These are phyloP conservation scores for Beroe forskalii DNA, from an alignment of 37 sponge, comb jelly and placozoan species.

Conservation along the genomic window DNA sequence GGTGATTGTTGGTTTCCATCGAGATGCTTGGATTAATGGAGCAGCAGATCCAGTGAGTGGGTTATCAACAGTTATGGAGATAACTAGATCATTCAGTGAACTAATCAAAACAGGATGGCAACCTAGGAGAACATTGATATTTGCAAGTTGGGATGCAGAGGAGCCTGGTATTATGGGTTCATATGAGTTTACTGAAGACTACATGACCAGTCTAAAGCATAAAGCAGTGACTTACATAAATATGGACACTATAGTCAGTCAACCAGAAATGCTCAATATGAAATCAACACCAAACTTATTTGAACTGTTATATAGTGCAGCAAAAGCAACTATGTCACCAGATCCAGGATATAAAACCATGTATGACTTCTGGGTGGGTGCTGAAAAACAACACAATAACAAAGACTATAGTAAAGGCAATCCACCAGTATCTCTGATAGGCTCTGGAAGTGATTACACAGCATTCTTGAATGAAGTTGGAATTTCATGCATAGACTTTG, in stretches of 20 bases:
- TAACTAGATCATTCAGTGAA: not conserved
- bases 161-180: conserved; percentile 34
- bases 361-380: conserved; percentile 39
- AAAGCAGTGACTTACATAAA: conserved; percentile 34
- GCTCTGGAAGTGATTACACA: conserved; percentile 38
- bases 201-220: conserved; percentile 24
- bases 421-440: not conserved
- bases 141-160: conserved; percentile 57
- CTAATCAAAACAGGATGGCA: not conserved
- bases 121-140: conserved; percentile 17
- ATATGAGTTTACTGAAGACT: conserved; percentile 46
- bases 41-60: conserved; percentile 64
- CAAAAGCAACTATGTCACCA: conserved; percentile 9
- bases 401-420: not conserved
- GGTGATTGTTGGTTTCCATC: conserved; percentile 29
- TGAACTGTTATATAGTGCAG: not conserved
- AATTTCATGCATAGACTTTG: conserved; percentile 13
- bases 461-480: conserved; percentile 33
- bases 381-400: conserved; percentile 21
- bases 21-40: conserved; percentile 64
- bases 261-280: not conserved
- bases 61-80: conserved; percentile 17
- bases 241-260: conserved; percentile 19
- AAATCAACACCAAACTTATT: conserved; percentile 36
- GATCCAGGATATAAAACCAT: not conserved